Evolutionary conservation across 2,888 invertebrate species (phyloP).

Genomic region (Idaea biselata): DNA sequence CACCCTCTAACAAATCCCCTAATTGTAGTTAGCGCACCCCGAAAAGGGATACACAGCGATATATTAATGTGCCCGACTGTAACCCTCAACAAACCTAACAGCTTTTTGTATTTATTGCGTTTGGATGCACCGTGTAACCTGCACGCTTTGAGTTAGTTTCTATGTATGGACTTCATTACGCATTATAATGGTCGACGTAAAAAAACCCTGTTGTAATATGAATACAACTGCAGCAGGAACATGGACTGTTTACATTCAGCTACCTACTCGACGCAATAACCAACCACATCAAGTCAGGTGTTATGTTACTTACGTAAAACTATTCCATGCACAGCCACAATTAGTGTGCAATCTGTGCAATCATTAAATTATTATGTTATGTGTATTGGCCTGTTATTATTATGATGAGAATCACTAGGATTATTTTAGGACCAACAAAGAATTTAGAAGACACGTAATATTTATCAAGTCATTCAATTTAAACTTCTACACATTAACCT

Average conservation of each 20-base stretch:
- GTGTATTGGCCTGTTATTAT: neutral
- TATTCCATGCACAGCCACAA: conserved; percentile 20
- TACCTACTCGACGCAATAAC: conserved; percentile 45
- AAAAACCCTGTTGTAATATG: conserved; percentile 29
- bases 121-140: conserved; percentile 5
- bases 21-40: conserved; percentile 68
- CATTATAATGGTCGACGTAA: neutral
- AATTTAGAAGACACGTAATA: neutral
- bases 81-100: conserved; percentile 21
- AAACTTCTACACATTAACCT: neutral
- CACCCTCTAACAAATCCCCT: conserved; percentile 73
- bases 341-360: neutral
- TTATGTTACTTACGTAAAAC: conserved; percentile 57
- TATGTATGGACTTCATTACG: neutral
- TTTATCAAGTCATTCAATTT: neutral
- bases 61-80: conserved; percentile 55
- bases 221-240: conserved; percentile 30
- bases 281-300: conserved; percentile 56
- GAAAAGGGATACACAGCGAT: conserved; percentile 59
- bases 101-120: conserved; percentile 19
- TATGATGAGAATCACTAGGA: neutral
- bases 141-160: neutral
- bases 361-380: conserved; percentile 6
- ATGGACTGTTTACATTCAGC: conserved; percentile 57
- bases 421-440: neutral